These are phyloP conservation scores for Spongia lamella DNA, from an alignment of 37 sponge, comb jelly and placozoan species.

Conservation along the genomic window DNA sequence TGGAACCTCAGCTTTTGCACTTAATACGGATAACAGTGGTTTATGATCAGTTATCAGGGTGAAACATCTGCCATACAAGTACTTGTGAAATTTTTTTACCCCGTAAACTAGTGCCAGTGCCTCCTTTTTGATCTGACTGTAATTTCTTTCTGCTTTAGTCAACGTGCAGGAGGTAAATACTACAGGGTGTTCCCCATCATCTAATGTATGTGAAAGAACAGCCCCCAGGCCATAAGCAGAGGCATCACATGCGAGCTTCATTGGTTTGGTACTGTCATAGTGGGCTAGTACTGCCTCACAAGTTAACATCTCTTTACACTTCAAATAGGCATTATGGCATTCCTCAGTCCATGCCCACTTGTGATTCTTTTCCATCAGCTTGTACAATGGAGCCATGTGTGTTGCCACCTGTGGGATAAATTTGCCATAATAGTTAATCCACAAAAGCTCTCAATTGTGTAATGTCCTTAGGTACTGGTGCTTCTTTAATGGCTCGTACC, in stretches of 20 bases:
- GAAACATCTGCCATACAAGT: no score
- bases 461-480: slow-evolving; percentile 15
- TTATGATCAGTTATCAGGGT: no score
- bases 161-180: slow-evolving; percentile 8
- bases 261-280: slow-evolving; percentile 3
- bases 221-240: slow-evolving; percentile 19
- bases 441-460: slow-evolving; percentile 21
- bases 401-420: slow-evolving; percentile 25
- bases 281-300: slow-evolving; percentile 17
- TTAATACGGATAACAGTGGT: no score
- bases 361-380: not conserved
- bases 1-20: no score
- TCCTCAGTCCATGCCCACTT: slow-evolving; percentile 14
- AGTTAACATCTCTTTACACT: slow-evolving; percentile 8
- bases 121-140: slow-evolving; percentile 8
- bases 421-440: slow-evolving; percentile 30
- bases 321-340: slow-evolving; percentile 14
- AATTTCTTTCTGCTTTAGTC: slow-evolving; percentile 4
- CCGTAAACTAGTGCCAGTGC: not conserved
- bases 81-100: no score
- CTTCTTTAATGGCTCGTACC: slow-evolving; percentile 6
- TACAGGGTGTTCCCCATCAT: slow-evolving; percentile 19
- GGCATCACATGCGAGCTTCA: slow-evolving; percentile 15
- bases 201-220: not conserved
- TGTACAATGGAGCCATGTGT: slow-evolving; percentile 15